Evolutionary conservation across 2,113 vertebrate genomes (phyloP).

Genomic region (Aspiorhynchus laticeps): DNA sequence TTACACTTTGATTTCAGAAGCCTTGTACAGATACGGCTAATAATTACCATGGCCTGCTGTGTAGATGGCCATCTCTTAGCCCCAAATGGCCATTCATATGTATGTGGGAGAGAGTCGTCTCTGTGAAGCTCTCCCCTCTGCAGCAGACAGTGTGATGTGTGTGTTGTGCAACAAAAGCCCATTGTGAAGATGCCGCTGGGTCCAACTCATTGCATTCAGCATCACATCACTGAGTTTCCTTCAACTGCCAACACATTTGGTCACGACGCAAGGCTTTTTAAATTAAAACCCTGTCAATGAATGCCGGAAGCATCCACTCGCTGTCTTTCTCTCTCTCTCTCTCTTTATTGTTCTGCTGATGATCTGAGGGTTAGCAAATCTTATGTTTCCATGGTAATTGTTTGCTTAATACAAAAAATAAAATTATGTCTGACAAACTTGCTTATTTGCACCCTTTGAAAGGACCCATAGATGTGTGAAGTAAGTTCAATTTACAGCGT

Average conservation of each 20-base stretch:
- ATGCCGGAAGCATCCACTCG: conserved; percentile 72
- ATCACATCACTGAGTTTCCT: conserved; percentile 82
- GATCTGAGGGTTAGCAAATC: conserved; percentile 80
- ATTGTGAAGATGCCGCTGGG: conserved; percentile 63
- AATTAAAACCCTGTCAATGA: conserved; percentile 93
- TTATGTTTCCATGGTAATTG: conserved; percentile 87
- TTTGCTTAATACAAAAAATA: conserved; percentile 86
- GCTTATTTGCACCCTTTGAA: conserved; percentile 92
- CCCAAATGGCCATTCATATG: conserved; percentile 73
- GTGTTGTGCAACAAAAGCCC: conserved; percentile 76
- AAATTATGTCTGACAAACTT: conserved; percentile 81
- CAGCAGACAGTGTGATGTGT: conserved; percentile 67
- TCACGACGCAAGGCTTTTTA: conserved; percentile 85
- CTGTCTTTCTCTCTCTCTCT: conserved; percentile 74
- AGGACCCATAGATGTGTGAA: conserved; percentile 87
- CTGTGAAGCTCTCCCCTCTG: conserved; percentile 52
- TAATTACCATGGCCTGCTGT: conserved; percentile 36
- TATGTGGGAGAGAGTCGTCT: conserved; percentile 44
- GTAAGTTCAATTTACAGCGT: conserved; percentile 88
- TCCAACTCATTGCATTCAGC: conserved; percentile 65
- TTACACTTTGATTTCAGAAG: conserved; percentile 50
- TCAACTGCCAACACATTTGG: conserved; percentile 83
- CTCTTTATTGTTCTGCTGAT: conserved; percentile 76
- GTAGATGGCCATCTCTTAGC: conserved; percentile 65
- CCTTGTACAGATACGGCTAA: background rate